Evolutionary conservation across 2,888 invertebrate species (phyloP).

Genomic region (Sphaerophoria taeniata): DNA sequence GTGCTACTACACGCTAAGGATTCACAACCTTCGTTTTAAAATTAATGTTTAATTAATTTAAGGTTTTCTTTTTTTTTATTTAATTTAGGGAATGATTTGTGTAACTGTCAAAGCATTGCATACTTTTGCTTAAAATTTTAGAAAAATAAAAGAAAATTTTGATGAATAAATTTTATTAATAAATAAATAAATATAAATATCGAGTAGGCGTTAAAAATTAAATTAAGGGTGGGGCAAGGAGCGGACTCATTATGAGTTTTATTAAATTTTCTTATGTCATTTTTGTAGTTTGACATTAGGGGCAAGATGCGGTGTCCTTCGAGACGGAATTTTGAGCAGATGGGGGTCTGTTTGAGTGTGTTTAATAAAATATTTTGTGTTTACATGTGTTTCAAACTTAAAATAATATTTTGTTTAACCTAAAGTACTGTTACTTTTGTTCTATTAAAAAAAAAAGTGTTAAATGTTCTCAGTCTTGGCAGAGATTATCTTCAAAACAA

Average conservation of each 20-base stretch:
- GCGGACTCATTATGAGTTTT: neutral
- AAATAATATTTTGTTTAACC: constrained; percentile 7
- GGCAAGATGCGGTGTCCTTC: constrained; percentile 16
- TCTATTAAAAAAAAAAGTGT: constrained; percentile 32
- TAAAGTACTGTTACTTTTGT: constrained; percentile 29
- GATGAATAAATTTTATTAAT: constrained; percentile 12
- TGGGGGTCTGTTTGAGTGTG: constrained; percentile 40
- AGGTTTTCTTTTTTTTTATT: constrained; percentile 31
- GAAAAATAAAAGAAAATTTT: neutral
- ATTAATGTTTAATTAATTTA: constrained; percentile 31
- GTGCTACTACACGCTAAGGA: constrained; percentile 71
- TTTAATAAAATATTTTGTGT: constrained; percentile 31
- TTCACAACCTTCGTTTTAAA: constrained; percentile 74
- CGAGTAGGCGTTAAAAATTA: constrained; percentile 40
- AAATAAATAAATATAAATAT: constrained; percentile 67
- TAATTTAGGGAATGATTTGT: constrained; percentile 63
- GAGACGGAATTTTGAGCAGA: constrained; percentile 28
- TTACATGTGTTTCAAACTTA: constrained; percentile 42
- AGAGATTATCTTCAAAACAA: constrained; percentile 77
- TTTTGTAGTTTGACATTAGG: neutral
- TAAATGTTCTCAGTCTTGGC: constrained; percentile 82
- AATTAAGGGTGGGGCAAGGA: constrained; percentile 58
- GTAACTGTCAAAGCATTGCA: constrained; percentile 8
- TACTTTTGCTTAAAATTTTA: constrained; percentile 7
- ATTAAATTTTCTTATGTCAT: neutral